Evolutionary conservation across 1,140 invertebrate genomes (phyloP), one percentile per base, ranked within the genome.

Genomic region (Pogonognathellus flavescens): DNA sequence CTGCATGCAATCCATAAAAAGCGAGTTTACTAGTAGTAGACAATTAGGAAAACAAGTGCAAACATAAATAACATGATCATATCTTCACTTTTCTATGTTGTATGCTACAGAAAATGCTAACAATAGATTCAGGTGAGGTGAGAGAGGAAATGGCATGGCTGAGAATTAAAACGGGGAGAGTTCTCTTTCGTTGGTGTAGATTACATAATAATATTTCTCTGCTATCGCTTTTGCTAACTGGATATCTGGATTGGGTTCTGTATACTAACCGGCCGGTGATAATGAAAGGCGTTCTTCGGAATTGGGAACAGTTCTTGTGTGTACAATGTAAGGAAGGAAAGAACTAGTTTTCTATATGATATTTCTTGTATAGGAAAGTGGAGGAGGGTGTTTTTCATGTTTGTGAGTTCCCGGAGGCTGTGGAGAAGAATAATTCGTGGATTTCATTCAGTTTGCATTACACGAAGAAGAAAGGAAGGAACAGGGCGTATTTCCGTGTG

Each of bases 401-500:
- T 25, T 49, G 11, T 50, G 70, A 50, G 31, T 76, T 50, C 49
- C 66, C 49, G 14, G 70, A 50, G 31, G 14, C 25, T 18, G 62
- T 49, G 5, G 16, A 5, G 70, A n/a, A 50, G 70, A 41, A 76
- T 76, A 76, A 76, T 18, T 25, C 16, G 41, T 50, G 41, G 14
- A 49, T 16, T 76, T 31, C 9, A 76, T 18, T 10, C 70, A 76
- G 41, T 76, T 76, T 31, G 49, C 31, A 76, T 76, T 31, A 76
- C 31, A 76, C 13, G 31, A 50, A 80, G 50, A 81, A 18, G 50
- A 18, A 55, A 81, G 80, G 80, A 53, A 81, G 80, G 80, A 53
- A 22, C n/a, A 81, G 80, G 80, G 80, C 80, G 50, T 53, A 81
- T 55, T 57, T 76, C 70, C n/a, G 31, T 31, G 70, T 41, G 70